Evolutionary conservation across 1,140 invertebrate species (phyloP), one percentile per base, ranked within the genome.

Genomic region (Papilio helenus): DNA sequence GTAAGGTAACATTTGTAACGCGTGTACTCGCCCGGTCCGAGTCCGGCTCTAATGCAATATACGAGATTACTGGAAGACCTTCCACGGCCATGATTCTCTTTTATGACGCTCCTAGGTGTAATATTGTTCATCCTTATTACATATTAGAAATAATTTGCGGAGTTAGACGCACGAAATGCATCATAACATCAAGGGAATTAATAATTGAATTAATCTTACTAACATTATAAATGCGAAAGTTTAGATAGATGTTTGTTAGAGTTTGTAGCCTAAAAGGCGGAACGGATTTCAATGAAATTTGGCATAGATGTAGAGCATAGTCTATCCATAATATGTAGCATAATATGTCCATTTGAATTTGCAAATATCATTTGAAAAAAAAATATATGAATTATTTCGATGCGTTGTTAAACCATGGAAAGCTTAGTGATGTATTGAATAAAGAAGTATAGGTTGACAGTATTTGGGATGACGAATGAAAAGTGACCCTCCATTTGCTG

Each of bases 101-200:
- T 68, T 68, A 68, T 68, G 61, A 68, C 26, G 61, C 61, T 68
- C 61, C 61, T 26, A 68, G 61, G 61, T 68, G 61, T 68, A 68
- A 68, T 68, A 68, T 29, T 68, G 61, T 68, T 26, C 23, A 26
- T 68, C 26, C 61, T 68, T 68, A 68, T 68, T 68, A 68, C 10
- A 29, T 68, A 68, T 68, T 29, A 34, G 61, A 68, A 68, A 68
- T 68, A 68, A 68, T 68, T 68, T 68, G 61, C 61, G 3, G 61
- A 68, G 12, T 68, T 34, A 26, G 61, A 29, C 61, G 12, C 26
- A 16, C 61, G 61, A 34, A 68, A 34, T 68, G 12, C 23, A 3
- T 68, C 12, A 0, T 7, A 16, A 65, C 26, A 65, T 34, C 14
- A 29, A 34, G 10, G 58, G 14, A 34, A 61, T 26, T 14, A 14